A percentile compares a stretch with the other conserved stretches of the same genome.
Conservation (phyloP, 2,888 invertebrate species). For the Abscondita cerata region DNA sequence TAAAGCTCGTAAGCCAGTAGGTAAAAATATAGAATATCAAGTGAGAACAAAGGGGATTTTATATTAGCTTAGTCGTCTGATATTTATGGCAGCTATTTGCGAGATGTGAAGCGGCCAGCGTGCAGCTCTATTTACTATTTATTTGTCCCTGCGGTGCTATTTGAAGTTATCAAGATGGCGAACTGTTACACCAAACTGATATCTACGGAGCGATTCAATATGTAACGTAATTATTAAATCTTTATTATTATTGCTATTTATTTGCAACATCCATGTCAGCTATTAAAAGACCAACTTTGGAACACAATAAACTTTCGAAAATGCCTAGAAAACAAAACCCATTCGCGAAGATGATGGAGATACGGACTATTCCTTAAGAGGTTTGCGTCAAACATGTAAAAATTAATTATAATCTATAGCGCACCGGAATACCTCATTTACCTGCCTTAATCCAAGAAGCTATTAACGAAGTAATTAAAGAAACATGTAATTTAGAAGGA, state of each 20-base stretch:
- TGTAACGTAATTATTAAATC: constrained; percentile 7
- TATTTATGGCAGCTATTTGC: constrained; percentile 56
- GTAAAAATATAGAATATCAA: constrained; percentile 39
- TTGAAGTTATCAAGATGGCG: constrained; percentile 58
- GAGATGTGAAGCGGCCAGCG: constrained; percentile 53
- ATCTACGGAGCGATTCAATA: constrained; percentile 33
- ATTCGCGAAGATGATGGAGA: no score
- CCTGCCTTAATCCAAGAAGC: no score
- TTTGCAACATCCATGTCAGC: no score
- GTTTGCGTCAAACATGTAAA: no score
- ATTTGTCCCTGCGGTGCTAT: constrained; percentile 57
- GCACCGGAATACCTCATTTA: no score
- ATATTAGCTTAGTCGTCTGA: constrained; percentile 52
- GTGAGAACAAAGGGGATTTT: constrained; percentile 43
- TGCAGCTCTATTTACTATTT: constrained; percentile 58
- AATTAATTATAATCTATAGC: no score
- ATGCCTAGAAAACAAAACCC: no score
- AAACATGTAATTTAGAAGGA: background rate
- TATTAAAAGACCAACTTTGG: no score
- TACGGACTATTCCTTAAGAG: no score
- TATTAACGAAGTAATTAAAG: background rate
- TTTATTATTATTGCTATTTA: constrained; percentile 22
- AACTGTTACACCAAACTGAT: constrained; percentile 33
- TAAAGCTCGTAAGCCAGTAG: constrained; percentile 28
- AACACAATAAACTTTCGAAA: no score